phyloP scores from a whole-genome alignment of 2,888 invertebrate genomes.

The Heliconius ismenius region DNA sequence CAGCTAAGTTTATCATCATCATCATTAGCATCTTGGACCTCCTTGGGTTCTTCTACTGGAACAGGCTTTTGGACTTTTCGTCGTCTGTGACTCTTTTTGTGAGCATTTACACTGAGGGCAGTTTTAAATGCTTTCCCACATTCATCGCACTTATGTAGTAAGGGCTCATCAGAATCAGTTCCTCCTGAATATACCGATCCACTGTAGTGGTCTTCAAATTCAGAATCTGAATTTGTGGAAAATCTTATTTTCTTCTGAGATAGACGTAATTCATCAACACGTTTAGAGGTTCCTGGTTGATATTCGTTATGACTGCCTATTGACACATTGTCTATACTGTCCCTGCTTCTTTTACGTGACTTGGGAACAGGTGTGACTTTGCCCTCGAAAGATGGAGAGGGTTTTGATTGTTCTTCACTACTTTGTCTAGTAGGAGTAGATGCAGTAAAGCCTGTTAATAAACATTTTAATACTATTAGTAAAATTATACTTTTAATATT shows the following conservation, averaged over 20 bases:
- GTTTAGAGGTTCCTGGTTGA: constrained; percentile 60
- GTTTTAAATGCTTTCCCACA: constrained; percentile 62
- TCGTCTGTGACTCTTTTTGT: constrained; percentile 56
- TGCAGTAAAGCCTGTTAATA: constrained; percentile 63
- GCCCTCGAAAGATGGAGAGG: constrained; percentile 56
- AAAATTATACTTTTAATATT: neutral
- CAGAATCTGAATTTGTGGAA: constrained; percentile 60
- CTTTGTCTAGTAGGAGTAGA: constrained; percentile 72
- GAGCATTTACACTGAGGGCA: constrained; percentile 53
- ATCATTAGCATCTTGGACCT: constrained; percentile 53
- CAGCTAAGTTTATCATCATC: constrained; percentile 65
- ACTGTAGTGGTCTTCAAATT: constrained; percentile 66
- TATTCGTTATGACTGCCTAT: constrained; percentile 61
- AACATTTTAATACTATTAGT: neutral
- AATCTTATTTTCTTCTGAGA: constrained; percentile 59
- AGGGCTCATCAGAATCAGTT: constrained; percentile 71
- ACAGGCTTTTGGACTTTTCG: constrained; percentile 27
- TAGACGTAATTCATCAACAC: constrained; percentile 64
- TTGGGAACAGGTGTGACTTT: constrained; percentile 56
- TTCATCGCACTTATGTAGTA: constrained; percentile 58
- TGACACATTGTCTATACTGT: constrained; percentile 64
- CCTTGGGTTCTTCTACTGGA: constrained; percentile 16
- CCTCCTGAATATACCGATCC: constrained; percentile 61
- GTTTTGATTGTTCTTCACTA: constrained; percentile 72
- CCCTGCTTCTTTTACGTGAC: constrained; percentile 66